Base-by-base conservation (phyloP, 2,113 vertebrate genomes). In the Amphilophus citrinellus region DNA sequence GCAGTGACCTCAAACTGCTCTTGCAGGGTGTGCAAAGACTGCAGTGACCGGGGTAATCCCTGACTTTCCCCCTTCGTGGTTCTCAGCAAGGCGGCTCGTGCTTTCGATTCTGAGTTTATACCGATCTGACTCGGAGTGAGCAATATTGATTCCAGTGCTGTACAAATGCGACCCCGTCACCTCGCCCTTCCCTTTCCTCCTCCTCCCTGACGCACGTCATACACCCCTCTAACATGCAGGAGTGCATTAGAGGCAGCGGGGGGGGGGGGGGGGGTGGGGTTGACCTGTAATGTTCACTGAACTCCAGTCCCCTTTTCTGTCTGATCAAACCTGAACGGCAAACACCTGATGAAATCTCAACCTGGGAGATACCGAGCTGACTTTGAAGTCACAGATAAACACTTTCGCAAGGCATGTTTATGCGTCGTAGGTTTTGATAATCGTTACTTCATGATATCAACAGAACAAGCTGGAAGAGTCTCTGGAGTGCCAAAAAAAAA, bases 371-470 rank as follows among this genome's bases (percentile, higher is more conserved):
- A 87, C 76, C 7, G 57, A n/a, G 22, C 3, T 10, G 4, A 35
- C 91, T 93, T 93, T 94, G 91, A 93, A 93, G 90, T 80, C 3
- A 1, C 15, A 80, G 89, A 88, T 79, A 88, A 89, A 83, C 27
- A 47, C 47, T 61, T 59, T 82, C 44, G 66, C 88, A 61, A 30
- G 71, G 35, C 10, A 35, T 10, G 75, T 53, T 57, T 73, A 63
- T 32, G 57, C 35, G 20, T 50, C 2, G 20, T 18, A 83, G 11
- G 1, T 27, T 61, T 61, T 56, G 68, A 73, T 73, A 73, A n/a
- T 73, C 68, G 13, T 35, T 73, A 56, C 47, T 83, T 71, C 24
- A 7, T 57, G 84, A 63, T n/a, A 18, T 35, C 77, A 50, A 82
- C 60, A 32, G 65, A 37, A 62, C 37, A 60, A 35, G 58, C 22